A percentile compares a stretch with the other conserved stretches of the same genome.
These are phyloP conservation scores for Aphelenchoides fujianensis DNA, from an alignment of 1,140 invertebrate genomes.

Conservation along the genomic window DNA sequence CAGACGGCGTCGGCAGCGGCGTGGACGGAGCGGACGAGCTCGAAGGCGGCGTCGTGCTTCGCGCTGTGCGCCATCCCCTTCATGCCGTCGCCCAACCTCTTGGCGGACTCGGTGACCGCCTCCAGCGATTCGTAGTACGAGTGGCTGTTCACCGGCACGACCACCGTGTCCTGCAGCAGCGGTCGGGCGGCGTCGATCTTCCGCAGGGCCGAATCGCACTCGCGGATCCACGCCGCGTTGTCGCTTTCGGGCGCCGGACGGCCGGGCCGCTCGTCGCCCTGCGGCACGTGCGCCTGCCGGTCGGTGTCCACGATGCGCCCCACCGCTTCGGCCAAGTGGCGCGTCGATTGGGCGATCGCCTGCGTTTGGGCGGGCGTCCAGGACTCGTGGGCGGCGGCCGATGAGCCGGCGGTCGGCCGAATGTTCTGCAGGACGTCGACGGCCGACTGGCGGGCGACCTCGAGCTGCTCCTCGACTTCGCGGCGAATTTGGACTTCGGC, in stretches of 20 bases:
- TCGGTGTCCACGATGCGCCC: conserved; percentile 44
- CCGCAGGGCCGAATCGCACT: conserved; percentile 91
- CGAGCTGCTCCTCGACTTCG: conserved; percentile 65
- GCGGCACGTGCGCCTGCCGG: too few species aligned
- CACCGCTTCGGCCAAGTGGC: conserved; percentile 45
- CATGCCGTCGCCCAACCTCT: conserved; percentile 78
- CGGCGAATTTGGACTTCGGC: conserved; percentile 16
- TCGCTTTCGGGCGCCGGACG: too few species aligned
- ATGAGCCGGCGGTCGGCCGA: conserved; percentile 82
- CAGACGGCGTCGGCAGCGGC: conserved; percentile 82
- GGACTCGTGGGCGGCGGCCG: too few species aligned
- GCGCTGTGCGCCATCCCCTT: conserved; percentile 88
- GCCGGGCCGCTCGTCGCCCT: too few species aligned
- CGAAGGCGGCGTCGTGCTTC: conserved; percentile 79
- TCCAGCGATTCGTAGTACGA: conserved; percentile 93
- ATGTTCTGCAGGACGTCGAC: conserved; percentile 78
- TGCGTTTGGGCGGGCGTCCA: conserved; percentile 78
- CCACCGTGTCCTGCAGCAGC: conserved; percentile 77
- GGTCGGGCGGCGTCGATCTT: conserved; percentile 78
- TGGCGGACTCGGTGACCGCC: conserved; percentile 86
- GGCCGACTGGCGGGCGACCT: conserved; percentile 80
- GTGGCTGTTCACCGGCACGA: conserved; percentile 79
- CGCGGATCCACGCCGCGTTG: too few species aligned
- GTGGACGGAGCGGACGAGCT: conserved; percentile 80
- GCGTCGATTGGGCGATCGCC: conserved; percentile 33